phyloP scores from a whole-genome alignment of 1,140 invertebrate genomes.

The Eumeta japonica region DNA sequence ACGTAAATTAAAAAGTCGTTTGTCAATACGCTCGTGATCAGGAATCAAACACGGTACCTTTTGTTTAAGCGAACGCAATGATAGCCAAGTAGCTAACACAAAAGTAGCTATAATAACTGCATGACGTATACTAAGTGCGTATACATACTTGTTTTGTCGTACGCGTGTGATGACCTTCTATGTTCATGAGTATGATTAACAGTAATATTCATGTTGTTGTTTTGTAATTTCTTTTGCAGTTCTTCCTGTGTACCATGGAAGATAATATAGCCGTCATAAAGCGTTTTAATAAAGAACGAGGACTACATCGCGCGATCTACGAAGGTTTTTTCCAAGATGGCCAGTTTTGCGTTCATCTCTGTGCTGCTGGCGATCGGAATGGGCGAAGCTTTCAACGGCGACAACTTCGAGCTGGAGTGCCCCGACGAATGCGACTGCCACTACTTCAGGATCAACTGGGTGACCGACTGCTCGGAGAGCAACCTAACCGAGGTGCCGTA shows the following conservation, averaged over 20 bases:
- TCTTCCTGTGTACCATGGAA: constrained; percentile 29
- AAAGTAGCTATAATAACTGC: too few relatives aligned
- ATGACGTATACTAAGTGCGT: too few relatives aligned
- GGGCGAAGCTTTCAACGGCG: constrained; percentile 56
- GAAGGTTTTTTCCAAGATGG: constrained; percentile 20
- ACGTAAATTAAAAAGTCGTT: too few relatives aligned
- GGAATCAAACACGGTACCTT: too few relatives aligned
- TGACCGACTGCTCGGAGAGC: constrained; percentile 74
- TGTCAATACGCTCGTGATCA: too few relatives aligned
- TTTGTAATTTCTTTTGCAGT: constrained; percentile 8
- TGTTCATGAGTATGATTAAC: constrained; percentile 9
- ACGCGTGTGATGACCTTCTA: constrained; percentile 4
- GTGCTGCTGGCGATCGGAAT: constrained; percentile 17
- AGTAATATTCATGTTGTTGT: constrained; percentile 10
- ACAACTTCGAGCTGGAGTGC: constrained; percentile 65
- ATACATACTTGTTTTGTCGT: neutral
- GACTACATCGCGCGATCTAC: constrained; percentile 8
- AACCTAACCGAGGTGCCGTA: constrained; percentile 70
- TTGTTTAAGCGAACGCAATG: too few relatives aligned
- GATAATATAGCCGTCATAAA: too few relatives aligned
- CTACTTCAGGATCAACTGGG: constrained; percentile 75
- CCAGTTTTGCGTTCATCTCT: constrained; percentile 18
- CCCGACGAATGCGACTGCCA: constrained; percentile 73
- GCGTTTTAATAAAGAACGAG: too few relatives aligned
- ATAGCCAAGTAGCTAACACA: too few relatives aligned